A percentile compares a stretch with the other conserved stretches of the same genome.
Evolutionary conservation across 2,113 vertebrate species (phyloP).

Genomic region (Sakesphorus luctuosus): DNA sequence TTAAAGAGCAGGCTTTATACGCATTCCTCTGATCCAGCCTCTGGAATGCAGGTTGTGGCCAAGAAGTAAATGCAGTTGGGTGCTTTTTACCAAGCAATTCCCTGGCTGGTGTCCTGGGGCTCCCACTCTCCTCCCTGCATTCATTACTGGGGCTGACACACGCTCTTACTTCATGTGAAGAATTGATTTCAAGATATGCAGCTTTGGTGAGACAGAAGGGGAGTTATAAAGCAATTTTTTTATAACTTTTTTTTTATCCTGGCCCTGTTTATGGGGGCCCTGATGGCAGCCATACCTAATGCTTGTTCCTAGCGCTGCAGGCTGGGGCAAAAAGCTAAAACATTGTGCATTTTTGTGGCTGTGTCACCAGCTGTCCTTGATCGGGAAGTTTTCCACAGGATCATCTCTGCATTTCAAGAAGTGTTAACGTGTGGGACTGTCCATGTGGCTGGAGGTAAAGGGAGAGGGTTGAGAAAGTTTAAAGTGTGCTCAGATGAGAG

Average conservation of each 20-base stretch:
- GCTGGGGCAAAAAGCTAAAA: not conserved
- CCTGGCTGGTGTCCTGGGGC: not conserved
- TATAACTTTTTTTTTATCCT: not conserved
- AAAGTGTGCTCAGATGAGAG: not conserved
- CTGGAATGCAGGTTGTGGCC: not conserved
- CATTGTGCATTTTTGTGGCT: not conserved
- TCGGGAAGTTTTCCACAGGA: not conserved
- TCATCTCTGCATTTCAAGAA: not conserved
- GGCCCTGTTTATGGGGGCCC: not conserved
- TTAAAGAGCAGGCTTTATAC: not conserved
- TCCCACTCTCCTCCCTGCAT: not conserved
- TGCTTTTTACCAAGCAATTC: not conserved
- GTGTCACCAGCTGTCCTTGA: accelerated
- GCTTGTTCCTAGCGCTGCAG: not conserved
- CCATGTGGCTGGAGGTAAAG: not conserved
- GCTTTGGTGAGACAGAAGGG: not conserved
- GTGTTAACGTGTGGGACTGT: not conserved
- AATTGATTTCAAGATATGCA: not conserved
- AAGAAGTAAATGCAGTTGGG: not conserved
- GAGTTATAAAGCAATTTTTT: not conserved
- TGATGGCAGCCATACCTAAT: not conserved
- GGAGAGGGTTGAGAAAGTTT: not conserved
- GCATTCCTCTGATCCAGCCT: not conserved
- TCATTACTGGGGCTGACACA: not conserved
- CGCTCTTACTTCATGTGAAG: not conserved